phyloP scores from a whole-genome alignment of 2,888 invertebrate genomes.

The Ditula angustiorana region DNA sequence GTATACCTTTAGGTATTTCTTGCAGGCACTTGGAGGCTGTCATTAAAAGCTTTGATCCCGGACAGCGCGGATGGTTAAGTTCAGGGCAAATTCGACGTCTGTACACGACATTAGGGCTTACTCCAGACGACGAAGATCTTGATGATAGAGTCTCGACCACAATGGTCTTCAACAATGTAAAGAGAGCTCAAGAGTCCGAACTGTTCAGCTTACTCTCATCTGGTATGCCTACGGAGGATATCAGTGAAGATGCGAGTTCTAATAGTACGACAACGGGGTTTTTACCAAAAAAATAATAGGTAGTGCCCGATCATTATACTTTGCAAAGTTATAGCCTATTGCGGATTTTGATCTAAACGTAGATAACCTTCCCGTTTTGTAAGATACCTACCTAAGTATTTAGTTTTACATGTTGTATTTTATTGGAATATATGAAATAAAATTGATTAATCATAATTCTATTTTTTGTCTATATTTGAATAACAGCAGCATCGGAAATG shows the following conservation, averaged over 20 bases:
- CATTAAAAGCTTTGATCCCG: slow-evolving; percentile 77
- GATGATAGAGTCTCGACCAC: slow-evolving; percentile 58
- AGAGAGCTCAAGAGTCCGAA: slow-evolving; percentile 63
- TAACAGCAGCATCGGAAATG: no score
- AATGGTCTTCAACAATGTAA: slow-evolving; percentile 53
- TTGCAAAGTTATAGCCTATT: no score
- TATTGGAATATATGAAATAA: no score
- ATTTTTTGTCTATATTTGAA: no score
- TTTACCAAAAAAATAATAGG: not conserved
- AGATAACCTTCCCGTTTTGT: no score
- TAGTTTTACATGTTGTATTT: no score
- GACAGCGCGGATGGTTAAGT: slow-evolving; percentile 72
- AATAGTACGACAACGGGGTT: not conserved
- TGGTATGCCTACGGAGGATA: slow-evolving; percentile 43
- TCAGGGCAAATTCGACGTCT: slow-evolving; percentile 70
- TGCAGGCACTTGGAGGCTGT: slow-evolving; percentile 70
- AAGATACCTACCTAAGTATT: no score
- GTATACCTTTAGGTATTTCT: slow-evolving; percentile 9
- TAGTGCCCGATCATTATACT: no score
- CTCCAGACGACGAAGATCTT: slow-evolving; percentile 49
- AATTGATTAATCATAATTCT: no score
- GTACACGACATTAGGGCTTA: slow-evolving; percentile 65
- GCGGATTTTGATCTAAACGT: no score
- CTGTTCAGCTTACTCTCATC: slow-evolving; percentile 60
- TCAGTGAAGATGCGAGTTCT: not conserved